Base-by-base conservation (phyloP, 2,797 vertebrate species). In the Lerista edwardsae region DNA sequence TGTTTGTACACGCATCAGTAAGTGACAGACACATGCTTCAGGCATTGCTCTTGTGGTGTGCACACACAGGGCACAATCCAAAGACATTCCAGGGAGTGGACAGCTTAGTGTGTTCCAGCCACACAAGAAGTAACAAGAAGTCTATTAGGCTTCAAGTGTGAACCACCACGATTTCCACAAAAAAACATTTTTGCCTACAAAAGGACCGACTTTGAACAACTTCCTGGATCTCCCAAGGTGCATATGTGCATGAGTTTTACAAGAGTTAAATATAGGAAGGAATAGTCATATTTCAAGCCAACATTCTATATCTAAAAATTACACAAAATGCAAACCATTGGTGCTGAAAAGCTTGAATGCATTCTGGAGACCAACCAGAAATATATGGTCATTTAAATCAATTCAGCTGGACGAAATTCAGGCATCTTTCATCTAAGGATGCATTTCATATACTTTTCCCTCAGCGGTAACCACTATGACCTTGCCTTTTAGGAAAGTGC, bases 401-500 rank as follows among this genome's bases (percentile, higher is more conserved):
- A 91, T 85, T 84, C 85, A 93, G 78, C 93, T 93, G 84, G 44
- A 91, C 90, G 84, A 88, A 82, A 90, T 91, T 92, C 6, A 55
- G 15, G 15, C 51, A 55, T 17, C 14, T 4, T 55, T 55, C 14
- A 55, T 55, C 51, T 81, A 92, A 87, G 88, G 84, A 91, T 92
- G 85, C 88, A 93, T 93, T 87, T 86, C 83, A 86, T 12, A 88
- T 12, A 92, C 86, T 91, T 83, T 92, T 90, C 91, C 88, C 73
- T n/a, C 89, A 93, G 89, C 72, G 93, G 87, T 85, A 93, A 93
- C 86, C 91, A 90, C 91, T 81, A 90, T 89, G 92, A 91, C 91
- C 88, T 91, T 90, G 82, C 88, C 92, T 82, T 90, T 89, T 91
- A 90, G 83, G 90, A 91, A 93, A 91, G 89, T 61, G 2, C 59